Conservation (phyloP, 2,888 invertebrate genomes). For the Adineta ricciae region DNA sequence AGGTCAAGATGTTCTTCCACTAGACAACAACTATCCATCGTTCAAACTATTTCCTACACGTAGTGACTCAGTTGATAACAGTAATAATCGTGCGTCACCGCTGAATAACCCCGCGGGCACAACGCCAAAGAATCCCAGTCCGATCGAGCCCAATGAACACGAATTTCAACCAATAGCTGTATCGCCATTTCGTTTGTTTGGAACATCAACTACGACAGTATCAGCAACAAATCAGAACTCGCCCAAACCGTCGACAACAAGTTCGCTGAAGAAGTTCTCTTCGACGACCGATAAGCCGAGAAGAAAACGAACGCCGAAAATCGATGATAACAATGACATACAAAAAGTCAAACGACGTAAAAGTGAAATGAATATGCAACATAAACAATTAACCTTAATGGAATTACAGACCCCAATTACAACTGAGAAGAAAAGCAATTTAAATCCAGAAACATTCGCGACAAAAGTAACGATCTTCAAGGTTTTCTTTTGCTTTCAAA, state of each 20-base stretch:
- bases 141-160: background rate
- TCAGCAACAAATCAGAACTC: background rate
- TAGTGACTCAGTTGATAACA: slow-evolving; percentile 8
- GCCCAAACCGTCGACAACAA: background rate
- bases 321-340: background rate
- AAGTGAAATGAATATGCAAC: background rate
- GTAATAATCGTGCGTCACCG: slow-evolving; percentile 8
- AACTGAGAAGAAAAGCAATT: background rate
- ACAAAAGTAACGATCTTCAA: background rate
- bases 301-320: background rate
- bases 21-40: background rate
- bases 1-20: background rate
- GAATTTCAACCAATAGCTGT: background rate
- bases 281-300: background rate
- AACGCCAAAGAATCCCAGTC: background rate
- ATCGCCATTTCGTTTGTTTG: background rate
- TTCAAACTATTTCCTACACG: slow-evolving; percentile 1
- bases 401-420: background rate
- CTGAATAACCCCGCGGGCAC: background rate
- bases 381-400: background rate
- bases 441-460: background rate
- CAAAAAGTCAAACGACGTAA: background rate
- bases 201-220: background rate
- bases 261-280: background rate
- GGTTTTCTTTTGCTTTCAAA: background rate